These are phyloP conservation scores for Pterobdella sp. DNA, from an alignment of 2,888 invertebrate genomes.

Conservation along the genomic window DNA sequence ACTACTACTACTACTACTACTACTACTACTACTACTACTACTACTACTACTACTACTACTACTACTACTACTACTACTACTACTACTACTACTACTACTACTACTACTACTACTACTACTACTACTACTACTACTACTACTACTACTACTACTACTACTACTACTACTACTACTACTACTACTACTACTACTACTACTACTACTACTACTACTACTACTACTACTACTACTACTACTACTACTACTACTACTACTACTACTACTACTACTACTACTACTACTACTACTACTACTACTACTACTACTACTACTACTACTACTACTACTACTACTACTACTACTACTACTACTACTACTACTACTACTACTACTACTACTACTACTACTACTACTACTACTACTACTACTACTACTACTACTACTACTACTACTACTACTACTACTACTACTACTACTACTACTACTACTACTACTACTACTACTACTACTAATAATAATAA, in stretches of 20 bases:
- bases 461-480: not conserved
- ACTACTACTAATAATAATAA: slow-evolving; percentile 7
- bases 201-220: not conserved
- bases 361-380: slow-evolving; percentile 16
- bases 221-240: not conserved
- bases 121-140: slow-evolving; percentile 16
- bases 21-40: slow-evolving; percentile 15
- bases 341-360: slow-evolving; percentile 16
- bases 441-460: not conserved
- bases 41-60: slow-evolving; percentile 16
- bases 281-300: slow-evolving; percentile 12
- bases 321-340: slow-evolving; percentile 15
- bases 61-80: slow-evolving; percentile 16
- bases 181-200: not conserved
- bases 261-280: not conserved
- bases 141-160: slow-evolving; percentile 15
- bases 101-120: slow-evolving; percentile 16
- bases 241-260: not conserved
- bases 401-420: not conserved
- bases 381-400: slow-evolving; percentile 1
- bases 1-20: slow-evolving; percentile 16
- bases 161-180: slow-evolving; percentile 10
- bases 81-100: slow-evolving; percentile 15
- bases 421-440: not conserved
- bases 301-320: slow-evolving; percentile 16